Evolutionary conservation across 2,113 vertebrate species (phyloP).

Genomic region (Pachypanchax playfairii): DNA sequence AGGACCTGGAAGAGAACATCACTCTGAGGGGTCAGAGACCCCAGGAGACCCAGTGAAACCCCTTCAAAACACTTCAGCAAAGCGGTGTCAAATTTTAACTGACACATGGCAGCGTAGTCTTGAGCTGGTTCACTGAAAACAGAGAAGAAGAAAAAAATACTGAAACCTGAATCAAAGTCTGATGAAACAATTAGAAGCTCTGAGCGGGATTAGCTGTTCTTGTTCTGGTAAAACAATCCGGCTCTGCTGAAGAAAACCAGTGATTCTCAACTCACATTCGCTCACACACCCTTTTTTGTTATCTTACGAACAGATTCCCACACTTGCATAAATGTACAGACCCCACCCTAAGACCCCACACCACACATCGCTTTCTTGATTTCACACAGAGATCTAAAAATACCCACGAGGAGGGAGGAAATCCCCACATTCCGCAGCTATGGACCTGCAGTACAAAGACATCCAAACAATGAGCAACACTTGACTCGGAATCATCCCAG

Average conservation of each 20-base stretch:
- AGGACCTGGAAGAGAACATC: constrained; percentile 65
- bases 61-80: constrained; percentile 60
- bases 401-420: constrained; percentile 71
- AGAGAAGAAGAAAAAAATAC: constrained; percentile 18
- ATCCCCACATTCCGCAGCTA: constrained; percentile 73
- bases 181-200: constrained; percentile 26
- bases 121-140: too few relatives aligned
- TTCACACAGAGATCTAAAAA: constrained; percentile 78
- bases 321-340: constrained; percentile 44
- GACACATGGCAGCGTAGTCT: constrained; percentile 37
- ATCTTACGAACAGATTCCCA: constrained; percentile 58
- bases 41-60: constrained; percentile 63
- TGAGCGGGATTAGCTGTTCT: neutral
- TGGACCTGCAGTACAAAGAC: constrained; percentile 78
- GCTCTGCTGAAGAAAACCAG: constrained; percentile 15
- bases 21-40: constrained; percentile 74
- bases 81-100: constrained; percentile 42
- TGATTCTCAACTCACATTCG: neutral
- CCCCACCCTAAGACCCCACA: constrained; percentile 64
- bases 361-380: constrained; percentile 59
- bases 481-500: constrained; percentile 78
- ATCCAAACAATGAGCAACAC: constrained; percentile 75
- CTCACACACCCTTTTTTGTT: constrained; percentile 31
- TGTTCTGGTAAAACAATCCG: neutral
- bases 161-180: too few relatives aligned